Base-by-base conservation (phyloP, 1,140 invertebrate genomes). In the Eumeta japonica region DNA sequence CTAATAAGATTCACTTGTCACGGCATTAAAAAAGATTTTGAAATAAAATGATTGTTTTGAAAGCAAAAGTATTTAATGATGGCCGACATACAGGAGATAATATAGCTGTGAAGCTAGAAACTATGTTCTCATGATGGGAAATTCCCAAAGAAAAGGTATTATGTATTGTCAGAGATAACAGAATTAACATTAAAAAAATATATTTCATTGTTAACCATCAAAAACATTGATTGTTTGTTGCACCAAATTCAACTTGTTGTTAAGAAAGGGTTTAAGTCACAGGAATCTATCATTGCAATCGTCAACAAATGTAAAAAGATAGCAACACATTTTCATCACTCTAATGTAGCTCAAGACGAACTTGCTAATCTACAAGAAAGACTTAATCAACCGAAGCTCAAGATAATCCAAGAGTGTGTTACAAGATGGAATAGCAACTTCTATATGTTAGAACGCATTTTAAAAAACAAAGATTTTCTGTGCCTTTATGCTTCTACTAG, bases 181-280 rank as follows among this genome's bases (percentile, higher is more conserved):
- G 46, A 28, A 34, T 49, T 40, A 51, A 47, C 43, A 54, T n/a
- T 51, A 44, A 52, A 50, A 42, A 50, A 40, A 53, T 36, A 39
- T 37, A 36, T 45, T 45, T 35, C 28, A 30, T 43, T 43, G 35
- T n/a, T n/a, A n/a, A n/a, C n/a, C 37, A 35, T 40, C 33, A 33
- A 45, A 39, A 35, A 45, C 17, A 41, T 47, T 36, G 37, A 46
- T 35, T 45, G 33, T 45, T 27, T 36, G 33, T 32, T 36, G 20
- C 42, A 48, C 29, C 19, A 44, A 33, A 48, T 44, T 3, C 41
- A 44, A 41, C 35, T 39, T 35, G 41, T 42, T 38, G 24, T 48
- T 41, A 41, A 40, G 30, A 28, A 43, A 40, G 35, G 41, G 28
- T 14, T 48, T 28, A 37, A 44, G 18, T 45, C 45, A 30, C 40